phyloP scores from a whole-genome alignment of 2,113 vertebrate genomes.

The Ursus arctos region DNA sequence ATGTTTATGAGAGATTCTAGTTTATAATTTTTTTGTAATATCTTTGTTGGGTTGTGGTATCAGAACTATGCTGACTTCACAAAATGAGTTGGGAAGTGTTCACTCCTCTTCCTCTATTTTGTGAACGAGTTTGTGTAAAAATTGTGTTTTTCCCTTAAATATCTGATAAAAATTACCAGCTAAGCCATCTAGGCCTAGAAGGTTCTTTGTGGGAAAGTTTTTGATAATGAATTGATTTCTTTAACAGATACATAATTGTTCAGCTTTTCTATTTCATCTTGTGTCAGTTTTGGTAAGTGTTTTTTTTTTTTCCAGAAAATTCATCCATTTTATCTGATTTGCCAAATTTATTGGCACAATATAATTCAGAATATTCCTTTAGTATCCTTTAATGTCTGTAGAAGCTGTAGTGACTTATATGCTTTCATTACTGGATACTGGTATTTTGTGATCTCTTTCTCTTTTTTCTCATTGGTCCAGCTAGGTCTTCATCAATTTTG shows the following conservation, averaged over 20 bases:
- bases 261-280: not conserved
- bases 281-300: not conserved
- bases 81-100: not conserved
- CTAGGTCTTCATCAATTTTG: not conserved
- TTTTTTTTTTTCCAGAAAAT: constrained; percentile 27
- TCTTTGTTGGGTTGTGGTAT: not conserved
- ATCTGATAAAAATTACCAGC: not conserved
- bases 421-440: not conserved
- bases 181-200: not conserved
- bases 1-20: not conserved
- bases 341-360: not conserved
- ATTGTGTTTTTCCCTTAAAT: not conserved
- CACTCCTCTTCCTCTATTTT: not conserved
- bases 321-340: not conserved
- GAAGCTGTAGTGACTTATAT: not conserved
- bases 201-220: not conserved
- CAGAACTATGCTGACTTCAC: constrained; percentile 10
- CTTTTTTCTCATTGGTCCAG: constrained; percentile 34
- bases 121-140: not conserved
- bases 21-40: not conserved
- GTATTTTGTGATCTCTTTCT: not conserved
- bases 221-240: not conserved
- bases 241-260: not conserved
- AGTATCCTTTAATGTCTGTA: not conserved
- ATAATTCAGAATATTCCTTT: not conserved